Percentiles rank a stretch among this genome's conserved stretches.
Conservation (phyloP, 2,888 invertebrate genomes). For the Vanessa cardui region DNA sequence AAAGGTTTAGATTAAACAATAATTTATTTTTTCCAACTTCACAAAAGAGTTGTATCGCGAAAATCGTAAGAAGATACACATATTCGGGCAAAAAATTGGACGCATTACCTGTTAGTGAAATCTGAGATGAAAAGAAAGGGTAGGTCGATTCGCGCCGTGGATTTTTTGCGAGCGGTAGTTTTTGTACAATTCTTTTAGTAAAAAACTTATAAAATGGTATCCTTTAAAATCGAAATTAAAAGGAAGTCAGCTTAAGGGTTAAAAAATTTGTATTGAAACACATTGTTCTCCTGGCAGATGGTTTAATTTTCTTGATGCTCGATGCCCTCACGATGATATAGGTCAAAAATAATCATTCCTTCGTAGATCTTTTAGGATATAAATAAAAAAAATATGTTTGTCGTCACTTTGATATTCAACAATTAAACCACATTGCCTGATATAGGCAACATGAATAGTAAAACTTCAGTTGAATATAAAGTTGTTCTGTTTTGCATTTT, state of each 20-base stretch:
- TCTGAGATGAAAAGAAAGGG: conserved; percentile 79
- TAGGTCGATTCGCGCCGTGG: conserved; percentile 66
- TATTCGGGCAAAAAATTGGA: conserved; percentile 68
- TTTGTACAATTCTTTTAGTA: conserved; percentile 68
- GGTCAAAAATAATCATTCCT: conserved; percentile 55
- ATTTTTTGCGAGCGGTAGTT: conserved; percentile 59
- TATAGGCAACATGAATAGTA: too few relatives aligned
- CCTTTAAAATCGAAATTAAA: conserved; percentile 65
- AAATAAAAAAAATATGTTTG: too few relatives aligned
- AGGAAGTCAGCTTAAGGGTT: conserved; percentile 77
- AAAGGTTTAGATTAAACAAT: conserved; percentile 75
- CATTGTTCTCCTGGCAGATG: conserved; percentile 67
- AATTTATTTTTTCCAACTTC: conserved; percentile 66
- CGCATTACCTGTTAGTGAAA: conserved; percentile 80
- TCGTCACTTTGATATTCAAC: too few relatives aligned
- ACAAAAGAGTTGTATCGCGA: conserved; percentile 76
- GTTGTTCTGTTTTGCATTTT: too few relatives aligned
- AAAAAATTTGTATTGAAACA: conserved; percentile 58
- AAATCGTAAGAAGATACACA: conserved; percentile 72
- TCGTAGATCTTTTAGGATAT: too few relatives aligned
- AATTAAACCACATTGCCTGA: too few relatives aligned
- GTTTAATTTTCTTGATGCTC: conserved; percentile 66
- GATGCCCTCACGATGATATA: conserved; percentile 64
- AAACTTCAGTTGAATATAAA: too few relatives aligned
- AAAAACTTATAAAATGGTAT: conserved; percentile 64